Base-by-base conservation (phyloP, 2,797 vertebrate species). In the Oryzias dopingdopingensis region DNA sequence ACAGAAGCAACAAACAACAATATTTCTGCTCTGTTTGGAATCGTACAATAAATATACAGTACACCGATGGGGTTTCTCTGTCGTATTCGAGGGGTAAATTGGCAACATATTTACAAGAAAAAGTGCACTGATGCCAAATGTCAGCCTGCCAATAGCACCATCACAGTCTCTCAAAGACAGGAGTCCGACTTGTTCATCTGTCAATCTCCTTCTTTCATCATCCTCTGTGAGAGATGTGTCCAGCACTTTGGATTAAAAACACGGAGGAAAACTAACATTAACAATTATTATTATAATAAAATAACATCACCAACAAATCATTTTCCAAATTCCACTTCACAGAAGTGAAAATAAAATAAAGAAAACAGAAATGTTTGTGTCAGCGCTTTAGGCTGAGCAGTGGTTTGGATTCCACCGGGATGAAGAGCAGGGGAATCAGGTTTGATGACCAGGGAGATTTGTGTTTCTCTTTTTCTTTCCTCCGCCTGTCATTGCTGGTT, bases 281-380 rank as follows among this genome's bases (percentile, higher is more conserved):
- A 89, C 75, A 86, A 77, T 73, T 85, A 81, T 83, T 83, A 88
- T 91, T 84, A 93, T 92, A 90, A 91, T 92, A 92, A 91, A 91
- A 90, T 88, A 91, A 92, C 80, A 92, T 87, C 78, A 88, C 76
- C 83, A 83, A 88, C 80, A 78, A 59, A 79, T 78, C 73, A 85
- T 89, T 82, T 83, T 85, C 79, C 92, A 83, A 92, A 92, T 89
- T 96, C 92, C 93, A 99, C 97, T 98, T 99, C 97, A 99, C 92
- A 97, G 97, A 99, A 99, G 97, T 97, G 95, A 97, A 95, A 92
- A 92, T 93, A 89, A 89, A 88, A 92, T 81, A 46, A 43, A 40
- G 40, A 42, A 42, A 91, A 89, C 91, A 77, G 59, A 50, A 48
- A 7, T 7, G 65, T 82, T 65, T 64, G 81, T 85, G 85, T 89